These are phyloP conservation scores for Lanistes nyassanus DNA, from an alignment of 1,140 invertebrate genomes.

Conservation along the genomic window DNA sequence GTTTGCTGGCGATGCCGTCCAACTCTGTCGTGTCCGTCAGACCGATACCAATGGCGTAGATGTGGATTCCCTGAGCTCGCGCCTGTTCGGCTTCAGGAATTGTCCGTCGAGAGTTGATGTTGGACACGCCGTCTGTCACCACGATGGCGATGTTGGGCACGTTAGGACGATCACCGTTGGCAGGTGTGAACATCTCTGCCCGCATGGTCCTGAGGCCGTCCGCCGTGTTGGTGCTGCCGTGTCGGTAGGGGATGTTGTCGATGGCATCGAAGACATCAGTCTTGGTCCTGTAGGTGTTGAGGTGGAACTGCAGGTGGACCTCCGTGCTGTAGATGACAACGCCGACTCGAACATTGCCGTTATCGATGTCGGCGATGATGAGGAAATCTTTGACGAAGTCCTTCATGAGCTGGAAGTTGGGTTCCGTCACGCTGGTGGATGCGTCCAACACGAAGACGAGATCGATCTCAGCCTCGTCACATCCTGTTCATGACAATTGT, in stretches of 20 bases:
- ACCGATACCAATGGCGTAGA: conserved; percentile 58
- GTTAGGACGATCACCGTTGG: conserved; percentile 45
- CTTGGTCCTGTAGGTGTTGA: conserved; percentile 40
- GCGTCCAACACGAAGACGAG: conserved; percentile 55
- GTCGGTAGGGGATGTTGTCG: conserved; percentile 41
- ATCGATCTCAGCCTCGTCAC: conserved; percentile 37
- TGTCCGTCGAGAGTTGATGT: conserved; percentile 54
- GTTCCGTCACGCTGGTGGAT: conserved; percentile 53
- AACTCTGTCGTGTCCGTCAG: conserved; percentile 45
- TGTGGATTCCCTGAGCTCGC: conserved; percentile 39
- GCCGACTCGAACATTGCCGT: conserved; percentile 39
- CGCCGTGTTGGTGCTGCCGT: conserved; percentile 50
- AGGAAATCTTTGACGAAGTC: conserved; percentile 49
- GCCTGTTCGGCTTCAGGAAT: conserved; percentile 50
- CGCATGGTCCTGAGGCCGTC: conserved; percentile 36
- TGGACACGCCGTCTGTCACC: conserved; percentile 50
- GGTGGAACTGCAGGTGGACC: conserved; percentile 34
- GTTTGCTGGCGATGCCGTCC: conserved; percentile 41
- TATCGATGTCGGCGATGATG: conserved; percentile 40
- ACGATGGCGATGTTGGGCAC: conserved; percentile 41
- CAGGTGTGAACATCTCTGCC: conserved; percentile 32
- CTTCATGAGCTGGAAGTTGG: conserved; percentile 49
- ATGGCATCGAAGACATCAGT: conserved; percentile 37
- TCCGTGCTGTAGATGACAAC: conserved; percentile 47
- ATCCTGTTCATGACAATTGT: conserved; percentile 25